Evolutionary conservation across 2,888 invertebrate genomes (phyloP), one percentile per base, ranked within the genome.

Genomic region (Masnerella sp.): DNA sequence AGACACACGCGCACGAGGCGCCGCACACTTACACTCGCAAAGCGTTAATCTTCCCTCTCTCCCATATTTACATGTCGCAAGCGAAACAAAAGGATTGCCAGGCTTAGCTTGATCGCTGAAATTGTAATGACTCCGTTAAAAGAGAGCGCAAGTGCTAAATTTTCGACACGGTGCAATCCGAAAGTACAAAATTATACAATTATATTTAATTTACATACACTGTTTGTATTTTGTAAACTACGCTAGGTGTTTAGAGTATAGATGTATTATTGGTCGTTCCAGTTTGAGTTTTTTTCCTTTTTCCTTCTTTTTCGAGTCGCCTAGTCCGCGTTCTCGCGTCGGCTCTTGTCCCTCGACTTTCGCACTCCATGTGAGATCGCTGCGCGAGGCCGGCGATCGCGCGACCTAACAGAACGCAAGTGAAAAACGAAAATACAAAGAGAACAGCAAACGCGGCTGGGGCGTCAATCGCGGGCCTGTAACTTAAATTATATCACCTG

Each of bases 401-500:
- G 65, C 71, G 51, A 38, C 58, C 58, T 67, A 74, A 68, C 40
- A 40, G 59, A 68, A 36, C 64, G 38, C 5, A 61, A 52, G 17
- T 49, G 36, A 59, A 49, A 42, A 64, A 64, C 18, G 58, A 49
- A 64, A 43, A 38, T 36, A 65, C 28, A 34, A 11, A 54, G 12
- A 51, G 34, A 28, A 43, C 8, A 20, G 34, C 20, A 36, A 28
- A 8, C 8, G 7, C 43, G 20, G 8, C 20, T 32, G 25, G 25
- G 42, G 9, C 38, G 73, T 51, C 65, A 73, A 75, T 67, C 71
- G 78, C 79, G 75, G 75, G 51, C 69, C 74, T 77, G 65, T 77
- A 79, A 79, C 80, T 80, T 79, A 82, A 80, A 78, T 78, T 80
- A 80, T 81, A 81, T 78, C 77, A 79, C 81, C 82, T 77, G 79